Evolutionary conservation across 2,113 vertebrate genomes (phyloP), one percentile per base, ranked within the genome.

Genomic region (Tachysurus fulvidraco): DNA sequence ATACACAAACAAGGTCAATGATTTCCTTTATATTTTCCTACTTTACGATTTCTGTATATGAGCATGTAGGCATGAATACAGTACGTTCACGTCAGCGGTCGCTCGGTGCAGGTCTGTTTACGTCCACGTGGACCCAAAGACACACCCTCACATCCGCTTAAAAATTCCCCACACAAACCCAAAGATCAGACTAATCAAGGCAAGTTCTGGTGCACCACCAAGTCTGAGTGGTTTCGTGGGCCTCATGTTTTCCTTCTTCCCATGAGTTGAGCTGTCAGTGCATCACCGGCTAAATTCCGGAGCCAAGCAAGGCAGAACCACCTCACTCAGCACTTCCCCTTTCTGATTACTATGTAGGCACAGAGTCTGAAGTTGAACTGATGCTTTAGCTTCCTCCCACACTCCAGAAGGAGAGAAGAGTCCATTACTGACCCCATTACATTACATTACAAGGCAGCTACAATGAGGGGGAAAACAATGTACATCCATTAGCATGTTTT

Each of bases 281-380:
- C 69, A 84, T 88, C 55, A 86, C 71, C 82, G 30, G 25, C 36
- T 86, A 52, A 62, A 74, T 78, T 80, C 74, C 64, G 84, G 44
- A 67, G n/a, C 71, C 73, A 69, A 86, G 83, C 77, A 83, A 78
- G 54, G 46, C 67, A 83, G 81, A 83, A 90, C 90, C 90, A 87
- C 89, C 90, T 87, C 89, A 46, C 78, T 89, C 60, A 52, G 91
- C 87, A 88, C 80, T 90, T 87, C 91, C 89, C 90, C 55, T 85
- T 83, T 93, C 74, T 94, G 95, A 95, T 95, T 95, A 95, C 89
- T 92, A 92, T 92, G 90, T 89, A 85, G 88, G 89, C 81, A 92
- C 91, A 89, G 82, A 91, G 90, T 92, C 74, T 84, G 65, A 87
- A 89, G 91, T 86, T 92, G 62, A 90, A 88, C 90, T 90, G 90